Base-by-base conservation (phyloP, 1,140 invertebrate species). In the Macrotrachela quadricornifera region DNA sequence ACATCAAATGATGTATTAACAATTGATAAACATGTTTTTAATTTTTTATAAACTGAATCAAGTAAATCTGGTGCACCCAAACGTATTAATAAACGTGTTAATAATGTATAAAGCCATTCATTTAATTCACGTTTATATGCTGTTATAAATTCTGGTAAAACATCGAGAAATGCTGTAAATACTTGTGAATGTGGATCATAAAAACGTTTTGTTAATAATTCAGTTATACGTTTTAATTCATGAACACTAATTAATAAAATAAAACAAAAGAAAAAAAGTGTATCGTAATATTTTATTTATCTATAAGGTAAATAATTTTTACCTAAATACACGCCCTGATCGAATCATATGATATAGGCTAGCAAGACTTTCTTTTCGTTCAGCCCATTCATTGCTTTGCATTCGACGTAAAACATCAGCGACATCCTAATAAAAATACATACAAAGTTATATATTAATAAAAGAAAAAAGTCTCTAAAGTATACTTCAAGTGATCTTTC, bases 131-230 rank as follows among this genome's bases (percentile, higher is more conserved):
- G 75, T 56, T 78, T 80, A 69, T 94, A 84, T n/a, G 79, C 79
- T 56, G 77, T 69, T 46, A 94, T 80, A 54, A 92, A 69, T 63
- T 91, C 85, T 57, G 82, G 81, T 15, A 94, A 74, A 0, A 85
- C 83, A 61, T 94, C 88, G 59, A 94, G 69, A 70, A 92, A 88
- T 51, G 92, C 70, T 47, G 82, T 83, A 68, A 92, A 86, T 46
- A 91, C 83, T 73, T 76, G 62, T 2, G 58, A 39, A 65, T 91
- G 85, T n/a, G 85, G 83, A 67, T 94, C 87, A 76, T 88, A 85
- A 62, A 94, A 91, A 83, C 92, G 87, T 72, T 85, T 83, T 44
- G 83, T 82, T 63, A 91, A 85, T 56, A 88, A 81, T 60, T 92
- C 86, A 0, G 83, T 85, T 10, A 87, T 75, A 58, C 80, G 76